Base-by-base conservation (phyloP, 2,797 vertebrate species). In the Coregonus sp. region DNA sequence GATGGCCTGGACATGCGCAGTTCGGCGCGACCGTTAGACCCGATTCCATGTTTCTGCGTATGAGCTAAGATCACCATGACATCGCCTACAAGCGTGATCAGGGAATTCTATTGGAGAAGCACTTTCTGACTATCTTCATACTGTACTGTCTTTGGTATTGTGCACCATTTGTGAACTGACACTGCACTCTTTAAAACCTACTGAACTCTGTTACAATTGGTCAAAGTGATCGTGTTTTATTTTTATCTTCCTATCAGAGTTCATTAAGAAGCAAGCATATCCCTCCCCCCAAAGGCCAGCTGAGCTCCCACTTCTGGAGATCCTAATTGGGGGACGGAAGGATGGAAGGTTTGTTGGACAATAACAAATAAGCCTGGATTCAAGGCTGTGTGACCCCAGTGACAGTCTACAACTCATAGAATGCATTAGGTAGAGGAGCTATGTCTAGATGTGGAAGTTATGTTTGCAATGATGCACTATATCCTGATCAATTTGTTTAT, bases 261-360 rank as follows among this genome's bases (percentile, higher is more conserved):
- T 95, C 96, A 40, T 86, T 97, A 73, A 92, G 93, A 80, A 91
- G 74, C 67, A 92, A 93, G 83, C 94, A 96, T 80, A 94, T 99
- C 81, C 93, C 93, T 4, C 78, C 94, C 0, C 96, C 97, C 11
- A 97, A 94, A 86, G 97, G 96, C 0, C 90, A 94, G 80, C 91
- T 98, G 81, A 89, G 83, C 16, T 67, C 96, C 4, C 78, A 85
- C 29, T 98, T 98, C 89, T 98, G 97, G 97, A 96, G 93, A 72
- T 91, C 92, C 33, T 96, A 93, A 96, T 50, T 51, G 15, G 18
- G 69, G 15, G 72, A 2, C 4, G 4, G 29, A 15, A 29, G 20
- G 50, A 18, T n/a, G 59, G 20, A 29, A 29, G 25, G 2, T 72
- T 31, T 2, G 20, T 52, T 1, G 7, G 5, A 50, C 11, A 72